These are phyloP conservation scores for Prolemur simus DNA, from an alignment of 2,113 vertebrate genomes.

Conservation along the genomic window DNA sequence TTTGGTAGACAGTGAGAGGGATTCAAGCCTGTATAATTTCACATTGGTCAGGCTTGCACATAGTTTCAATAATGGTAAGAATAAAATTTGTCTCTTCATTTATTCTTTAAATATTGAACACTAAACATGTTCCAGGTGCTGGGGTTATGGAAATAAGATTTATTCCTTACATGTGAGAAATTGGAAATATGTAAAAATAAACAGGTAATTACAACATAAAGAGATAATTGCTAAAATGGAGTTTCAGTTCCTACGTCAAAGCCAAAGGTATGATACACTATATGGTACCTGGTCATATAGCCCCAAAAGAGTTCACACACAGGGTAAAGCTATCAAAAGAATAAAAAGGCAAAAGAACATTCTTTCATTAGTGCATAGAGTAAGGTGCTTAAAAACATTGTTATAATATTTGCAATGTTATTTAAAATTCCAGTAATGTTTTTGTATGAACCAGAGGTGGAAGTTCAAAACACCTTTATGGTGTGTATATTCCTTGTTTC, in stretches of 20 bases:
- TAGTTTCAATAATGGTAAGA: constrained; percentile 8
- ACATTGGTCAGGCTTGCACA: neutral
- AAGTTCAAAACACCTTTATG: neutral
- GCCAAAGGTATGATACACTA: neutral
- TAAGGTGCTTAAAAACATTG: neutral
- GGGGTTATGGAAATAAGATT: neutral
- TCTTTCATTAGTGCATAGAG: neutral
- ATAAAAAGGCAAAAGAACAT: neutral
- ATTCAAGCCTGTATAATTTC: neutral
- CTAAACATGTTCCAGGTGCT: neutral
- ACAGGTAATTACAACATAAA: constrained; percentile 38
- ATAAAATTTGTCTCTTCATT: neutral
- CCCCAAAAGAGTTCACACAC: neutral
- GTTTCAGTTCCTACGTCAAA: constrained; percentile 8
- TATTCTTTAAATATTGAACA: constrained; percentile 5
- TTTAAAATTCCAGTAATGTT: neutral
- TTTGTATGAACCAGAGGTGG: neutral
- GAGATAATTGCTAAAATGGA: neutral
- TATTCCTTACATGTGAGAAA: neutral
- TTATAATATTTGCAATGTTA: neutral
- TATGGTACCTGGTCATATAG: neutral
- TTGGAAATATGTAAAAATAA: neutral
- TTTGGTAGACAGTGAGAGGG: neutral
- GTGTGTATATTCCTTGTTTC: neutral
- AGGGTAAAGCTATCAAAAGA: neutral